Conservation (phyloP, 2,888 invertebrate species). For the Leptopilina drosophilae region DNA sequence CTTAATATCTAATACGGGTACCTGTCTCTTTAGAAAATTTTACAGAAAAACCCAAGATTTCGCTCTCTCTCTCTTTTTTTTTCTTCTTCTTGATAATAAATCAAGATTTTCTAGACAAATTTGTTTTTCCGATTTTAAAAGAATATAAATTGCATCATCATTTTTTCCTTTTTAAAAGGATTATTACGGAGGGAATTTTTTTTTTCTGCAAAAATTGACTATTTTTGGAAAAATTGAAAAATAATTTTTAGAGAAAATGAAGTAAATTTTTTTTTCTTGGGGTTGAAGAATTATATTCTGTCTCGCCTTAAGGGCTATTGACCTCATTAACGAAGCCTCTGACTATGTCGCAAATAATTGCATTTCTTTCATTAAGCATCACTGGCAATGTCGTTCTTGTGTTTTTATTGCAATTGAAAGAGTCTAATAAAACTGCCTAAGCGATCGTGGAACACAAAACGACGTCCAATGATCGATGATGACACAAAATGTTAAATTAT, state of each 20-base stretch:
- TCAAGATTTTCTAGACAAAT: no score
- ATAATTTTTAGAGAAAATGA: background rate
- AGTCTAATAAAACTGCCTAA: constrained; percentile 16
- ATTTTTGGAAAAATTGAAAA: background rate
- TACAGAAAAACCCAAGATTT: no score
- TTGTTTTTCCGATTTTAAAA: no score
- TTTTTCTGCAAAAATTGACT: no score
- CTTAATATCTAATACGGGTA: no score
- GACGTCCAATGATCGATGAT: constrained; percentile 11
- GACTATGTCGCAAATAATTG: constrained; percentile 38
- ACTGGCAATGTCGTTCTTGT: constrained; percentile 17
- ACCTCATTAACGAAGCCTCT: constrained; percentile 37
- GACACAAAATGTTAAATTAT: background rate
- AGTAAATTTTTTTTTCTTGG: background rate
- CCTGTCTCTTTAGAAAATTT: no score
- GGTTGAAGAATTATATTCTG: constrained; percentile 33
- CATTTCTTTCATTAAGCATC: constrained; percentile 29
- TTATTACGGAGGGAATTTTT: no score
- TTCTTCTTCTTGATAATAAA: no score
- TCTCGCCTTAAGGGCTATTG: constrained; percentile 42
- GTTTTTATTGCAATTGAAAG: constrained; percentile 19
- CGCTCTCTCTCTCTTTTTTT: no score
- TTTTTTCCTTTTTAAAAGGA: no score
- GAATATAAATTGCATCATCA: no score
- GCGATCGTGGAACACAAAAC: constrained; percentile 19